Percentiles rank a stretch among this genome's conserved stretches.
phyloP scores from a whole-genome alignment of 1,140 invertebrate species.

The Caenorhabditis elegans region WBcel235 BX284606.5:14167501-14168000 shows the following conservation, averaged over 20 bases:
- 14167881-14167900: neutral
- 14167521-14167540: neutral
- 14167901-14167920: neutral
- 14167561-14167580: neutral
- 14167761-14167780: too few relatives aligned
- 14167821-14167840: conserved; percentile 13
- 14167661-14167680: neutral
- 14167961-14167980: conserved; percentile 23
- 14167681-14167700: neutral
- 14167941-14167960: conserved; percentile 4
- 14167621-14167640: neutral
- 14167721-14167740: neutral
- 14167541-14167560: neutral
- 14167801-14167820: conserved; percentile 17
- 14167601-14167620: neutral
- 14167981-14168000: conserved; percentile 36
- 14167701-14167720: conserved; percentile 1
- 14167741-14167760: too few relatives aligned
- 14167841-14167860: neutral
- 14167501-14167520: neutral
- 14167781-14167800: neutral
- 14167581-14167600: neutral
- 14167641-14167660: neutral
- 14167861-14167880: neutral
- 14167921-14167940: neutral